Conservation (phyloP, 2,888 invertebrate species). For the Dinocampus coccinellae region DNA sequence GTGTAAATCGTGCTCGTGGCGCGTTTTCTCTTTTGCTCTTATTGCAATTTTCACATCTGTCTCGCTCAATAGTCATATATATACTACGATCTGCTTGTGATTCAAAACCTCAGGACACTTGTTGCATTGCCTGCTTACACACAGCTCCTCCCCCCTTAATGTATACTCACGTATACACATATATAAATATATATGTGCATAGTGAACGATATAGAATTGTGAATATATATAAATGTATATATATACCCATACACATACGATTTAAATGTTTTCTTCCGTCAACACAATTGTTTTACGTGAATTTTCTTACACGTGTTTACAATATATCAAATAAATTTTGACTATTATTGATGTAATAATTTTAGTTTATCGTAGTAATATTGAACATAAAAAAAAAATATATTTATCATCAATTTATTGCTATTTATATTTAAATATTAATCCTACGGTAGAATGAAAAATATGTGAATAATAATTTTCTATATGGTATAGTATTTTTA, state of each 20-base stretch:
- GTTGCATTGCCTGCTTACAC: conserved; percentile 67
- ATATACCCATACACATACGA: conserved; percentile 16
- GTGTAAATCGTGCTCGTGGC: not conserved
- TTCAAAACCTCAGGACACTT: conserved; percentile 70
- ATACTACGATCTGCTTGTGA: conserved; percentile 68
- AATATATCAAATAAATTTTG: conserved; percentile 53
- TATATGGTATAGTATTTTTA: not conserved
- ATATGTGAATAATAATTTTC: too few species aligned
- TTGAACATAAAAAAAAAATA: not conserved
- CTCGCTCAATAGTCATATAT: conserved; percentile 38
- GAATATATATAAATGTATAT: conserved; percentile 24
- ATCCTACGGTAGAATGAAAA: too few species aligned
- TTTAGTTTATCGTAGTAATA: too few species aligned
- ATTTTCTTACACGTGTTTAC: conserved; percentile 52
- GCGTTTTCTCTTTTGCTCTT: conserved; percentile 35
- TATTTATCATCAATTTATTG: not conserved
- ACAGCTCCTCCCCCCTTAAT: conserved; percentile 30
- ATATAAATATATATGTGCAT: conserved; percentile 20
- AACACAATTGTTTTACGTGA: conserved; percentile 58
- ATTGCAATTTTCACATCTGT: conserved; percentile 40
- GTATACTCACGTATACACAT: conserved; percentile 42
- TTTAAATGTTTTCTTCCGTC: conserved; percentile 43
- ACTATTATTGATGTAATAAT: too few species aligned
- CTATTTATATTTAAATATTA: not conserved
- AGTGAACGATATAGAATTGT: conserved; percentile 21